Evolutionary conservation across 2,888 invertebrate genomes (phyloP).

Genomic region (Drosophila atripex): DNA sequence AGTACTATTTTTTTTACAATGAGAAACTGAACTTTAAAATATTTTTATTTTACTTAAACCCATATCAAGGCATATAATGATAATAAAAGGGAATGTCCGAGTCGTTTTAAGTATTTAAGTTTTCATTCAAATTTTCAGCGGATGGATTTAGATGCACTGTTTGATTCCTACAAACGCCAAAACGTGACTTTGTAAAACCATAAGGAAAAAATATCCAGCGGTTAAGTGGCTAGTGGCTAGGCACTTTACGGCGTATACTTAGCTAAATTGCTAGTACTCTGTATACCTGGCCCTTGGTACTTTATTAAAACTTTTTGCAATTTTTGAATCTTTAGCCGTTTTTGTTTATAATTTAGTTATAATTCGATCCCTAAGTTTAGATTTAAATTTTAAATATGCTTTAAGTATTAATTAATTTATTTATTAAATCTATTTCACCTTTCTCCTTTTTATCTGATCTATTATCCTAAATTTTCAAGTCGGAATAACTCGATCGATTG

Average conservation of each 20-base stretch:
- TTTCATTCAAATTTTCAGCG: neutral
- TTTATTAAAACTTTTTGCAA: conserved; percentile 18
- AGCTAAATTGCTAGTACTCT: conserved; percentile 12
- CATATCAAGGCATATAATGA: neutral
- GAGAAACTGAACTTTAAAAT: conserved; percentile 26
- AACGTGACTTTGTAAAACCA: conserved; percentile 16
- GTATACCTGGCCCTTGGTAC: conserved; percentile 24
- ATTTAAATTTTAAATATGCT: conserved; percentile 59
- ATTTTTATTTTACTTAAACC: neutral
- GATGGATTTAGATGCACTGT: conserved; percentile 1
- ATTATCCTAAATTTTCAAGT: conserved; percentile 35
- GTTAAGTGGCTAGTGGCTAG: conserved; percentile 28
- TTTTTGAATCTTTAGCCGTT: conserved; percentile 7
- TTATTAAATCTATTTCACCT: conserved; percentile 77
- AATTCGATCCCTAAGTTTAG: conserved; percentile 50
- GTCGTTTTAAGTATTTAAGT: conserved; percentile 3
- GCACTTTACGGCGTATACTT: conserved; percentile 34
- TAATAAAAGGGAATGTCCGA: conserved; percentile 8
- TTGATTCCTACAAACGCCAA: neutral
- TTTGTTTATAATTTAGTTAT: conserved; percentile 29
- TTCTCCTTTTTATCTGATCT: conserved; percentile 67
- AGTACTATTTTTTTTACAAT: conserved; percentile 46
- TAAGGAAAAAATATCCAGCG: conserved; percentile 16
- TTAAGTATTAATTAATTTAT: conserved; percentile 61
- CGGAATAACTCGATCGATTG: conserved; percentile 34